phyloP scores from a whole-genome alignment of 1,140 invertebrate genomes.

The Papilio glaucus region DNA sequence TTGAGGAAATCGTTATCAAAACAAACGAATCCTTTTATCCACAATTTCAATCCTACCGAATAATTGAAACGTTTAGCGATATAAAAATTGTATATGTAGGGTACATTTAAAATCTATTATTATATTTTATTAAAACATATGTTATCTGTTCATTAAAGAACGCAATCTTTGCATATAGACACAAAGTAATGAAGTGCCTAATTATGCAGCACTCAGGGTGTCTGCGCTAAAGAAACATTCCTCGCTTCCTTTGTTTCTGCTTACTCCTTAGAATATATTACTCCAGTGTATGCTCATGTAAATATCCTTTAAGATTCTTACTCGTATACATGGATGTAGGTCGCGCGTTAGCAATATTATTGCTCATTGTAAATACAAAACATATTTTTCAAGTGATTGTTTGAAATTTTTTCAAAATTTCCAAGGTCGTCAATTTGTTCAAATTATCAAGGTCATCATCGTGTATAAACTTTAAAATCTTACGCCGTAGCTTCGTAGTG shows the following conservation, averaged over 20 bases:
- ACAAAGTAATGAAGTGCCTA: not conserved
- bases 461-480: too few relatives aligned
- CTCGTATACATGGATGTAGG: not conserved
- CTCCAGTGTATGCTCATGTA: not conserved
- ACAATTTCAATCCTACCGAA: too few relatives aligned
- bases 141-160: too few relatives aligned
- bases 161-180: not conserved
- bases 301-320: not conserved
- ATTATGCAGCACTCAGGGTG: slow-evolving; percentile 15
- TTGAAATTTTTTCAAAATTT: not conserved
- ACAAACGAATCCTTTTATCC: too few relatives aligned
- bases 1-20: too few relatives aligned
- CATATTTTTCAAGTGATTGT: not conserved
- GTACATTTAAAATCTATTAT: too few relatives aligned
- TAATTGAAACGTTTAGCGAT: too few relatives aligned
- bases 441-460: too few relatives aligned
- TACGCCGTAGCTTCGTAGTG: too few relatives aligned
- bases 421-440: too few relatives aligned
- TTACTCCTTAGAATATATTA: not conserved
- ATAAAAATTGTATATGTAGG: too few relatives aligned
- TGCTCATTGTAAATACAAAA: not conserved
- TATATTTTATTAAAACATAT: too few relatives aligned
- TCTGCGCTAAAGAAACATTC: slow-evolving; percentile 16
- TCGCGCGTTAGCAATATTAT: not conserved
- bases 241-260: not conserved